Base-by-base conservation (phyloP, 1,140 invertebrate species). In the Drosophila equinoxialis region DNA sequence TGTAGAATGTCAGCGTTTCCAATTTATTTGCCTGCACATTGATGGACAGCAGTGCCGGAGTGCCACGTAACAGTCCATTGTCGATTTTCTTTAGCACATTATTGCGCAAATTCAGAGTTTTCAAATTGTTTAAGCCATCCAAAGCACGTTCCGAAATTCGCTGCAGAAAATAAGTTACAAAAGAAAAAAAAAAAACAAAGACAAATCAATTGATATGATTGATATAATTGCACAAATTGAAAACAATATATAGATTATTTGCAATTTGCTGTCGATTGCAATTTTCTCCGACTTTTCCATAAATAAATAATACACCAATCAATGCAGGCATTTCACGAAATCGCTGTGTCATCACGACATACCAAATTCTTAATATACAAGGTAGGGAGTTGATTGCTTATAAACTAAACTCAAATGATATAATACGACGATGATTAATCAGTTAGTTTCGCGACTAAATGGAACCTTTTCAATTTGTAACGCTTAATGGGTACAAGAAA, bases 21-120 rank as follows among this genome's bases (percentile, higher is more conserved):
- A 97, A 93, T 64, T 93, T 91, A 86, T 97, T 97, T 6, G 95
- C 94, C 75, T 95, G 93, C 41, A 97, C 92, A 91, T 97, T 95
- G 67, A 97, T 93, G 65, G 95, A 94, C 67, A 94, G 93, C 1
- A 97, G 92, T 2, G 93, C 94, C 3, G 94, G 93, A 0, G 95
- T 94, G 10, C 94, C 94, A 54, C 93, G 93, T 60, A 97, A 94
- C 63, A 96, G 93, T 26, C 94, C 94, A 10, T 94, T 93, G 63
- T 94, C 94, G 61, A 97, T 92, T 6, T 92, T 93, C 14, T 94
- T 93, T 10, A 97, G 93, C 77, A 95, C 94, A 93, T 97, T 97
- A 71, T 96, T 95, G 77, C 94, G 94, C 23, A 97, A 93, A 73
- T 93, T 94, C 59, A 97, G 91, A 64, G 94, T 94, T 79, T 93